phyloP scores from a whole-genome alignment of 1,140 invertebrate genomes.

The Brachionus asplanchnoidis region DNA sequence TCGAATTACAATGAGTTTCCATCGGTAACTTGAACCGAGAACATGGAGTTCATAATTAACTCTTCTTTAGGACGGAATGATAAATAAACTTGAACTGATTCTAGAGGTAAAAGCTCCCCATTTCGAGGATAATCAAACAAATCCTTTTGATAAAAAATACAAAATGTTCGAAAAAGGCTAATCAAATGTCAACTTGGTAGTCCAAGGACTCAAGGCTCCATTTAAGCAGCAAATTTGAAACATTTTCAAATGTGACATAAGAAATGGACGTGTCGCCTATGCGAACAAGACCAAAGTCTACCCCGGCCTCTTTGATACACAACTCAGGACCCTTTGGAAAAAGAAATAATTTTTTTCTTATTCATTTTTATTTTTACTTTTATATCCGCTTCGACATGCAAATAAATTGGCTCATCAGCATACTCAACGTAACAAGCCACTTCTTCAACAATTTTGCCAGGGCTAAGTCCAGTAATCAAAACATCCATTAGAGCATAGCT shows the following conservation, averaged over 20 bases:
- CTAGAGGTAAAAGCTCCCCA: slow-evolving; percentile 49
- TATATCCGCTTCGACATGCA: slow-evolving; percentile 53
- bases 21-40: slow-evolving; percentile 47
- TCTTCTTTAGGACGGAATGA: slow-evolving; percentile 46
- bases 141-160: slow-evolving; percentile 42
- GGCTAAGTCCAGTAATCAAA: slow-evolving; percentile 50
- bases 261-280: slow-evolving; percentile 46
- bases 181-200: background rate
- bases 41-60: slow-evolving; percentile 46
- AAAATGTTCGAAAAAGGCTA: slow-evolving; percentile 44
- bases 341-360: slow-evolving; percentile 11
- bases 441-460: slow-evolving; percentile 50
- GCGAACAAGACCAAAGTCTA: slow-evolving; percentile 52
- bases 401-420: slow-evolving; percentile 51
- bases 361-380: slow-evolving; percentile 47
- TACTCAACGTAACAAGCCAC: slow-evolving; percentile 53
- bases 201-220: background rate
- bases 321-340: slow-evolving; percentile 51
- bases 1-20: slow-evolving; percentile 45
- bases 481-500: slow-evolving; percentile 49
- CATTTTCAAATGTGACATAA: slow-evolving; percentile 48
- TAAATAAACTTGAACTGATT: slow-evolving; percentile 45
- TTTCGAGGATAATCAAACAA: slow-evolving; percentile 38
- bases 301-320: slow-evolving; percentile 47
- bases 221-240: slow-evolving; percentile 44